A percentile compares a stretch with the other conserved stretches of the same genome.
These are phyloP conservation scores for Mixornis gularis DNA, from an alignment of 2,113 vertebrate genomes.

Conservation along the genomic window DNA sequence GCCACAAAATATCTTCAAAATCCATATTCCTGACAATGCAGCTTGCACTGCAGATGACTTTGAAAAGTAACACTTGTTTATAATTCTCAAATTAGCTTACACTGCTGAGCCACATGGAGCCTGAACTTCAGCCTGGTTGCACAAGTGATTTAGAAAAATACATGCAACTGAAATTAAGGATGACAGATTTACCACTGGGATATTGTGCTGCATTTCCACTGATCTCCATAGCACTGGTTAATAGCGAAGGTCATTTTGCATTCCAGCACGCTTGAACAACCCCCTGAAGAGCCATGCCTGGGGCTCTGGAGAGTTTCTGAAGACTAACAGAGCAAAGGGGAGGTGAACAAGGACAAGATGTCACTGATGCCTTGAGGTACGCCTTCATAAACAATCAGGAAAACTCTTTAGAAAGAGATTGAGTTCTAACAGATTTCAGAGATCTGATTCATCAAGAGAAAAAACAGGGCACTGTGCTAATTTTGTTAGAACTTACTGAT, in stretches of 20 bases:
- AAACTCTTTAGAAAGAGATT: not conserved
- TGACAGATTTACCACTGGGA: constrained; percentile 33
- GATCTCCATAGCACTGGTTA: constrained; percentile 25
- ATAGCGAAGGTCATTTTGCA: not conserved
- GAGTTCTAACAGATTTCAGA: not conserved
- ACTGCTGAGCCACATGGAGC: not conserved
- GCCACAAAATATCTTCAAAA: not conserved
- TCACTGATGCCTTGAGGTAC: not conserved
- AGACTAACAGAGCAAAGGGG: not conserved
- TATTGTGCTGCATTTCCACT: not conserved
- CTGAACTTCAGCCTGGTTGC: not conserved
- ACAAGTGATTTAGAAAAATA: not conserved
- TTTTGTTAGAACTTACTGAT: not conserved
- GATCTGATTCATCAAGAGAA: not conserved
- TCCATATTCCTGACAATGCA: not conserved
- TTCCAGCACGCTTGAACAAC: not conserved
- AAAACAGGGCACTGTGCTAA: not conserved
- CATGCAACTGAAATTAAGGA: not conserved
- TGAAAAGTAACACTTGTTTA: not conserved
- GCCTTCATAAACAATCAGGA: not conserved
- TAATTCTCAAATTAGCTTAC: not conserved
- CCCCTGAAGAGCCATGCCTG: not conserved
- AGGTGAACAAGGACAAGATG: not conserved
- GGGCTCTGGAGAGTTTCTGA: not conserved
- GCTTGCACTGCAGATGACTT: not conserved